These are phyloP conservation scores for Mastomys natalensis DNA, from an alignment of 2,113 vertebrate species.

Conservation along the genomic window DNA sequence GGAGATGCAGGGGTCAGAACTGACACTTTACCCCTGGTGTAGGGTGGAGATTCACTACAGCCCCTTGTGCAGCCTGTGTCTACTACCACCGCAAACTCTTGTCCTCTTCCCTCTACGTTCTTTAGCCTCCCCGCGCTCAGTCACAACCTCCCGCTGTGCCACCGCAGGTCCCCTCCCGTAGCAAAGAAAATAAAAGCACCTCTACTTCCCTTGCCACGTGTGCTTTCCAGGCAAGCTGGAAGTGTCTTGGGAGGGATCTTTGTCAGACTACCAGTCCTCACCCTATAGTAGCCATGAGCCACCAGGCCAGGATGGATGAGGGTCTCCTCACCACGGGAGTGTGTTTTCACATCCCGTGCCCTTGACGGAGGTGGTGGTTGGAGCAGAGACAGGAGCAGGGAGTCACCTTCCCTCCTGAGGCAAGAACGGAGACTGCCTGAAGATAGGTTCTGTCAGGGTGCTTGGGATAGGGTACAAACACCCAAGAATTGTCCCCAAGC, in stretches of 20 bases:
- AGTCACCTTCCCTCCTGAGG: neutral
- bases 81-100: rapidly evolving
- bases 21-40: neutral
- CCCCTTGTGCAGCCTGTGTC: too few species aligned
- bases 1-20: neutral
- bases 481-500: too few species aligned
- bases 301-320: rapidly evolving
- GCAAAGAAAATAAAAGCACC: neutral
- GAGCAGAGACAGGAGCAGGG: neutral
- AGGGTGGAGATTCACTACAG: neutral
- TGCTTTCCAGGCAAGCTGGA: neutral
- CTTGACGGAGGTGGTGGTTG: neutral
- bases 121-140: neutral
- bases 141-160: neutral
- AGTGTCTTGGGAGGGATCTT: neutral
- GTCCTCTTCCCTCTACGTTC: rapidly evolving
- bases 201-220: rapidly evolving
- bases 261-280: rapidly evolving
- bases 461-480: neutral
- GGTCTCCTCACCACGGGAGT: too few species aligned
- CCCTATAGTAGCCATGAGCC: neutral
- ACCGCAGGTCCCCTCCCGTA: neutral
- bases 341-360: neutral
- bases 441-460: neutral
- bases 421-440: neutral